Evolutionary conservation across 2,797 vertebrate genomes (phyloP), one percentile per base, ranked within the genome.

Genomic region (Pangasius mekongensis): DNA sequence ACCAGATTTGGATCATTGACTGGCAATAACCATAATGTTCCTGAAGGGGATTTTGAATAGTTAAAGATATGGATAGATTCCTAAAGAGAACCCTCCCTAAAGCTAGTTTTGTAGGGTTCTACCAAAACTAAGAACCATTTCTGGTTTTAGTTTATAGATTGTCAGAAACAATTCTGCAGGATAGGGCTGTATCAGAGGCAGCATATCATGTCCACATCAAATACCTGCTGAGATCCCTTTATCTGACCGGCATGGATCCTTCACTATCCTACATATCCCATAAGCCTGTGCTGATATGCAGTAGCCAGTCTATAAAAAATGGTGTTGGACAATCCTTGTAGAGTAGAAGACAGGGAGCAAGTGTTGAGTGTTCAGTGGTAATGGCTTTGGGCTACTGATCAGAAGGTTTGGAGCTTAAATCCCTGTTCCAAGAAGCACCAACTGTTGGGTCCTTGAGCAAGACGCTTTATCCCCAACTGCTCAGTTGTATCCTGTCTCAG

Each of bases 231-330:
- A 62, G 58, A 66, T 83, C 81, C 58, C 81, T 83, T 66, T 30
- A 66, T 83, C 60, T 83, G 39, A 14, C 27, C 0, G n/a, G 43
- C 27, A 52, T 83, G 82, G 67, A 83, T 83, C 81, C 81, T 30
- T 52, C 8, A 49, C 39, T 49, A 30, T 66, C 27, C 81, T 83
- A 30, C 43, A 66, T 49, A 52, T 33, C 43, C 82, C 62, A 67
- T 83, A 49, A 83, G 36, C 62, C 82, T 52, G 82, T 83, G 60
- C 43, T 83, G 7, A 49, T 62, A 49, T 6, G 43, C 43, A 83
- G 82, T 9, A 67, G 62, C 24, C 60, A 49, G 62, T 5, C 60
- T 66, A 39, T 83, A 66, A 67, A 52, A 7, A 33, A 24, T 13
- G 5, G 82, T 67, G 62, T 67, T 2, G 62, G 16, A 13, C 60